Evolutionary conservation across 30 jellyfish, hydroid and myxozoan genomes (phyloP).

Genomic region (Catostylus mosaicus): DNA sequence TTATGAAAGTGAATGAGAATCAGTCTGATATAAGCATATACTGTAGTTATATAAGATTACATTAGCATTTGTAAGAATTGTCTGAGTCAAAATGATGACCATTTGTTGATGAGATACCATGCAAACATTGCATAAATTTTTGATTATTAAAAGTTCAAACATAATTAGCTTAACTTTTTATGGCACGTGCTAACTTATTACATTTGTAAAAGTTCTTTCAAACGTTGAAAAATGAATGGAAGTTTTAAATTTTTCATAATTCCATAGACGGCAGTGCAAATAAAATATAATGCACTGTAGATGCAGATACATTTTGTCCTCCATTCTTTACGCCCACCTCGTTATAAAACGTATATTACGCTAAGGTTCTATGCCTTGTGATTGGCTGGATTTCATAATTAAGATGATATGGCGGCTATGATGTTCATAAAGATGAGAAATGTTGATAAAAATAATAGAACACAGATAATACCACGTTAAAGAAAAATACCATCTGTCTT

Average conservation of each 20-base stretch:
- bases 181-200: slow-evolving; percentile 1
- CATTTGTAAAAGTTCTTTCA: not conserved
- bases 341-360: no score
- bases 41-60: not conserved
- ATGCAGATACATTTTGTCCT: no score
- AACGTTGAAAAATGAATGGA: not conserved
- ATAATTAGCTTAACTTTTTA: not conserved
- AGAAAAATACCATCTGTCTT: no score
- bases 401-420: no score
- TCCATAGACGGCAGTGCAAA: not conserved
- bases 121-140: not conserved
- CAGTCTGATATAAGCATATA: slow-evolving; percentile 5
- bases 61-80: not conserved
- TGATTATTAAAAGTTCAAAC: not conserved
- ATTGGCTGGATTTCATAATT: no score
- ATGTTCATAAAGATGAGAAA: no score
- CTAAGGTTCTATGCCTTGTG: no score
- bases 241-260: not conserved
- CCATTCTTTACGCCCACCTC: no score
- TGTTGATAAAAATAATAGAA: no score
- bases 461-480: no score
- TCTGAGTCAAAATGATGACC: not conserved
- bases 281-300: no score
- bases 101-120: not conserved
- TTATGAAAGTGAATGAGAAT: not conserved